Percentiles rank a stretch among this genome's conserved stretches.
These are phyloP conservation scores for Marasmarcha lunaedactyla DNA, from an alignment of 2,888 invertebrate genomes.

Conservation along the genomic window DNA sequence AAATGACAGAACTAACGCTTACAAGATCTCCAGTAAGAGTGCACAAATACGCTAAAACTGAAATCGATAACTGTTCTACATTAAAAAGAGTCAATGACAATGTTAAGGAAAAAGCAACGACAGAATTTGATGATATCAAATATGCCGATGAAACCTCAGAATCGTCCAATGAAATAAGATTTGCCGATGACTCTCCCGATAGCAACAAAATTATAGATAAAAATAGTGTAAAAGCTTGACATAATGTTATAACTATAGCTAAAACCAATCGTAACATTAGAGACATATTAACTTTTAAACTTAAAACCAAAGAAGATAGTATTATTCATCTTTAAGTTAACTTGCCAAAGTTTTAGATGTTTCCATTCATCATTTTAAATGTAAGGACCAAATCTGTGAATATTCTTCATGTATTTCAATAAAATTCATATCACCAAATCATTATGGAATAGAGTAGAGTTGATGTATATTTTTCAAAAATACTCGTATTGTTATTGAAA, in stretches of 20 bases:
- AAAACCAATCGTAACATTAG: background rate
- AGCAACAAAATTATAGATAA: slow-evolving; percentile 52
- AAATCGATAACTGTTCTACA: slow-evolving; percentile 41
- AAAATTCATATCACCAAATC: slow-evolving; percentile 2
- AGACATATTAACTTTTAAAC: slow-evolving; percentile 6
- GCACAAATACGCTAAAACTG: slow-evolving; percentile 36
- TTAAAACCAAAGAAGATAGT: background rate
- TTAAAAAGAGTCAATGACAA: slow-evolving; percentile 74
- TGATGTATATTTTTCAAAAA: too few relatives aligned
- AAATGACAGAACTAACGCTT: slow-evolving; percentile 50
- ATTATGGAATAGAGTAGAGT: too few relatives aligned
- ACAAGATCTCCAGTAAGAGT: slow-evolving; percentile 49
- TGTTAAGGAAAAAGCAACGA: slow-evolving; percentile 73
- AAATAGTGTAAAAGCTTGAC: slow-evolving; percentile 45
- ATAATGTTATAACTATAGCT: background rate
- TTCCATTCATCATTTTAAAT: slow-evolving; percentile 28
- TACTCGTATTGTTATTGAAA: too few relatives aligned
- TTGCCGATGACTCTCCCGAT: slow-evolving; percentile 59
- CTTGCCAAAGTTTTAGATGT: slow-evolving; percentile 5
- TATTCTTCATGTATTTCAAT: slow-evolving; percentile 14
- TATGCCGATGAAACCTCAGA: slow-evolving; percentile 80
- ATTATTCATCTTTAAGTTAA: background rate
- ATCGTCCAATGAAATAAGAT: slow-evolving; percentile 58
- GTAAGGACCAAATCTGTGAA: slow-evolving; percentile 52
- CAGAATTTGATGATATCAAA: slow-evolving; percentile 74